phyloP scores from a whole-genome alignment of 1,140 invertebrate species.

The Drosophila fuyamai region DNA sequence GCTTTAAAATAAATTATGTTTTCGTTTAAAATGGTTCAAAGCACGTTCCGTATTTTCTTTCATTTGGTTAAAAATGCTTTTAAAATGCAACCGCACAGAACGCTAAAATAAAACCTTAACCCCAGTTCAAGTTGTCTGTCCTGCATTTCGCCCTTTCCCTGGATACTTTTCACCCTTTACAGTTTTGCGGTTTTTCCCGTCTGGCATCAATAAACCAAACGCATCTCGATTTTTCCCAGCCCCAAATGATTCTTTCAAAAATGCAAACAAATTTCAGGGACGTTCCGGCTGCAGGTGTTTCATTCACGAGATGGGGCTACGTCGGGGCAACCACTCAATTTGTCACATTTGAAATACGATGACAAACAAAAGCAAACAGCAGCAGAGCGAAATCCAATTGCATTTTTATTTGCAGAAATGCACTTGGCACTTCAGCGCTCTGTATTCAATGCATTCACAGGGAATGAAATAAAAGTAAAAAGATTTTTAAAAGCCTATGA shows the following conservation, averaged over 20 bases:
- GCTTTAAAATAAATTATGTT: no score
- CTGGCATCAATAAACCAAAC: slow-evolving; percentile 54
- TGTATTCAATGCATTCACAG: slow-evolving; percentile 27
- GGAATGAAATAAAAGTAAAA: slow-evolving; percentile 15
- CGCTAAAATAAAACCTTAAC: slow-evolving; percentile 12
- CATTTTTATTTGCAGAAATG: slow-evolving; percentile 83
- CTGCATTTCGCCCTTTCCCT: background rate
- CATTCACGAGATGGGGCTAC: slow-evolving; percentile 17
- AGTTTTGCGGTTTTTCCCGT: slow-evolving; percentile 65
- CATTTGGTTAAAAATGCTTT: slow-evolving; percentile 2
- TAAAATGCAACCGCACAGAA: slow-evolving; percentile 2
- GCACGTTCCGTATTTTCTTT: background rate
- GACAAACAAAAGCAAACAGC: slow-evolving; percentile 47
- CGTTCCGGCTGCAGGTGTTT: slow-evolving; percentile 50
- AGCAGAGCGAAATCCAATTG: slow-evolving; percentile 75
- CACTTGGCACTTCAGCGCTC: slow-evolving; percentile 66
- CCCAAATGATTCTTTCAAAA: slow-evolving; percentile 68
- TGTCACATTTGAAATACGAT: slow-evolving; percentile 81
- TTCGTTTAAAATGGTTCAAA: background rate
- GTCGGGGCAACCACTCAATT: slow-evolving; percentile 69
- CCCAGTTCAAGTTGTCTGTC: slow-evolving; percentile 34
- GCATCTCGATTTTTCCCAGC: slow-evolving; percentile 32
- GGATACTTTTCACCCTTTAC: slow-evolving; percentile 38
- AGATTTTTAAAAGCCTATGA: slow-evolving; percentile 22
- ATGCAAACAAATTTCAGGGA: slow-evolving; percentile 76